Percentiles rank a stretch among this genome's conserved stretches.
Conservation (phyloP, 2,113 vertebrate species). For the Lates calcarifer region DNA sequence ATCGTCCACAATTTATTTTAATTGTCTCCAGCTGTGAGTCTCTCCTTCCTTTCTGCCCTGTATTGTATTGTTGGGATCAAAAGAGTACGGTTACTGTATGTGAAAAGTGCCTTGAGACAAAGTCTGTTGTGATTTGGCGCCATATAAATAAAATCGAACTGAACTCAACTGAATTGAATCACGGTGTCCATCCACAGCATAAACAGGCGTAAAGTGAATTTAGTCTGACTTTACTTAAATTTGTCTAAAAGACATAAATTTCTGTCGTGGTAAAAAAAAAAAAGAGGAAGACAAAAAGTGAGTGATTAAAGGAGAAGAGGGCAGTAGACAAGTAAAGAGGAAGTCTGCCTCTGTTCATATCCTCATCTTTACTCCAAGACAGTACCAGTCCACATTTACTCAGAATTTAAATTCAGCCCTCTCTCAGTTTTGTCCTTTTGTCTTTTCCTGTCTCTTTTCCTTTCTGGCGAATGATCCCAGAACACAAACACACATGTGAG, state of each 20-base stretch:
- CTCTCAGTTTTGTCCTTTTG: not conserved
- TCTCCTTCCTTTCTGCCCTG: not conserved
- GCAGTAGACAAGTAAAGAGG: not conserved
- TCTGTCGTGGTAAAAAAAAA: not conserved
- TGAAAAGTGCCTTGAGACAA: no score
- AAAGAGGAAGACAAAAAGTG: not conserved
- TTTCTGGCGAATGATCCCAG: not conserved
- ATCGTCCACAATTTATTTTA: not conserved
- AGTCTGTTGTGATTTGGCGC: no score
- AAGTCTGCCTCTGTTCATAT: no score
- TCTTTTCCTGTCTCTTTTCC: not conserved
- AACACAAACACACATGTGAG: not conserved
- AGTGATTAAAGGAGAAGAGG: not conserved
- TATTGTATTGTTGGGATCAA: not conserved
- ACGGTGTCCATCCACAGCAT: not conserved
- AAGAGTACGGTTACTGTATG: no score
- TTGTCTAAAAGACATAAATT: not conserved
- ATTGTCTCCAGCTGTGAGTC: slow-evolving; percentile 6
- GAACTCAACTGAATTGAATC: no score
- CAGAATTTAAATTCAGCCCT: not conserved
- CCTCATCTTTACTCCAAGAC: not conserved
- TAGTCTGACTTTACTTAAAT: not conserved
- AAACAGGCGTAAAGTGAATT: not conserved
- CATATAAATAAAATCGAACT: no score
- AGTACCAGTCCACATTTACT: not conserved